These are phyloP conservation scores for Pachypeltis micranthus DNA, from an alignment of 1,140 invertebrate species.

Conservation along the genomic window DNA sequence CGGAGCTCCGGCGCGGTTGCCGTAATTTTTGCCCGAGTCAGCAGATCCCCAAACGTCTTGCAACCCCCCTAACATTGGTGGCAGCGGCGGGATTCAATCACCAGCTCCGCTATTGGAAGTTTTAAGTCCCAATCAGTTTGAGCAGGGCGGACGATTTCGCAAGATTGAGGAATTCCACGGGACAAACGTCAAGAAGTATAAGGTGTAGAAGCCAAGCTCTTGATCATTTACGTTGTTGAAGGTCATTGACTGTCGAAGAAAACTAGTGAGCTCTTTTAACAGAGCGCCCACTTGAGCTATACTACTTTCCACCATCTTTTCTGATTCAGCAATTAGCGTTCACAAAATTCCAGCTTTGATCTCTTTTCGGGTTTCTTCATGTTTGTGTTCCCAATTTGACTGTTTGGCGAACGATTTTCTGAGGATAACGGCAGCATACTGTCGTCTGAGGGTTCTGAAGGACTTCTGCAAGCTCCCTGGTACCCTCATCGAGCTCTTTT, in stretches of 20 bases:
- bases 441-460: constrained; percentile 51
- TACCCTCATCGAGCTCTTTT: constrained; percentile 39
- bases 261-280: constrained; percentile 55
- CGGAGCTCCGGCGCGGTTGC: no score
- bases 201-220: constrained; percentile 53
- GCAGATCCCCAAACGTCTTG: no score
- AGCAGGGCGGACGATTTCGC: constrained; percentile 29
- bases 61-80: no score
- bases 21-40: no score
- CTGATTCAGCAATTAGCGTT: constrained; percentile 45
- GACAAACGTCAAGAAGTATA: constrained; percentile 50
- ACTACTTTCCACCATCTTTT: constrained; percentile 48
- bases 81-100: no score
- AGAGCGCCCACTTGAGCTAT: constrained; percentile 54
- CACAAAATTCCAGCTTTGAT: constrained; percentile 45
- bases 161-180: constrained; percentile 36
- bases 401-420: constrained; percentile 45
- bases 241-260: constrained; percentile 45
- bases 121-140: no score
- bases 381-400: constrained; percentile 40
- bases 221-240: constrained; percentile 42
- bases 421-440: constrained; percentile 53
- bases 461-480: constrained; percentile 46
- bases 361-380: not conserved
- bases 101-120: no score